Conservation (phyloP, 2,888 invertebrate species). For the Pollenia labialis region DNA sequence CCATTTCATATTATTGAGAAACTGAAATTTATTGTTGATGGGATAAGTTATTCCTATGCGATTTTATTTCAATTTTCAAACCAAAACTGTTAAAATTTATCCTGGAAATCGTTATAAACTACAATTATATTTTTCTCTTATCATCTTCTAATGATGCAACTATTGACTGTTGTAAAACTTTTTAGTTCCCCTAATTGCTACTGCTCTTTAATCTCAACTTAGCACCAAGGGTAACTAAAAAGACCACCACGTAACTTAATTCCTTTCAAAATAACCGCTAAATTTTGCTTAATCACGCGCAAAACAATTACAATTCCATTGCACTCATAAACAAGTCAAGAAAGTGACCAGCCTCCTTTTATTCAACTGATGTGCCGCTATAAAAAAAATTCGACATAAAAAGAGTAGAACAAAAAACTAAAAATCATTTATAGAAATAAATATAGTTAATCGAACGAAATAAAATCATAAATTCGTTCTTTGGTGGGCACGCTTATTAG, state of each 20-base stretch:
- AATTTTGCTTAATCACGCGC: conserved; percentile 74
- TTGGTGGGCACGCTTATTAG: conserved; percentile 80
- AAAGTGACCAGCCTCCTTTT: conserved; percentile 71
- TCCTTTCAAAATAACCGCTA: conserved; percentile 59
- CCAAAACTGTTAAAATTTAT: no score
- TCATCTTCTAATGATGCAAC: conserved; percentile 21
- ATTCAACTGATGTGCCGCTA: conserved; percentile 60
- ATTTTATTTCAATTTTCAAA: no score
- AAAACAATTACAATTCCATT: conserved; percentile 69
- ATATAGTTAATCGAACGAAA: background rate
- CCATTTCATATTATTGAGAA: no score
- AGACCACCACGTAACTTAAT: conserved; percentile 72
- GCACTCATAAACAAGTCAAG: conserved; percentile 67
- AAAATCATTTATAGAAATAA: conserved; percentile 39
- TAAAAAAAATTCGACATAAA: conserved; percentile 53
- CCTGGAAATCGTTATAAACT: background rate
- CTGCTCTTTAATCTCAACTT: conserved; percentile 3
- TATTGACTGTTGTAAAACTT: background rate
- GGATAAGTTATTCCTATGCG: no score
- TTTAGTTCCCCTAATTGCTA: conserved; percentile 39
- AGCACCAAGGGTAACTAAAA: background rate
- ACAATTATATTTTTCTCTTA: background rate
- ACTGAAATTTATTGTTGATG: no score
- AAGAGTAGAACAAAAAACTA: conserved; percentile 17
- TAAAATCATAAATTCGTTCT: conserved; percentile 60